Evolutionary conservation across 2,113 vertebrate genomes (phyloP).

Genomic region (Plectropomus leopardus): DNA sequence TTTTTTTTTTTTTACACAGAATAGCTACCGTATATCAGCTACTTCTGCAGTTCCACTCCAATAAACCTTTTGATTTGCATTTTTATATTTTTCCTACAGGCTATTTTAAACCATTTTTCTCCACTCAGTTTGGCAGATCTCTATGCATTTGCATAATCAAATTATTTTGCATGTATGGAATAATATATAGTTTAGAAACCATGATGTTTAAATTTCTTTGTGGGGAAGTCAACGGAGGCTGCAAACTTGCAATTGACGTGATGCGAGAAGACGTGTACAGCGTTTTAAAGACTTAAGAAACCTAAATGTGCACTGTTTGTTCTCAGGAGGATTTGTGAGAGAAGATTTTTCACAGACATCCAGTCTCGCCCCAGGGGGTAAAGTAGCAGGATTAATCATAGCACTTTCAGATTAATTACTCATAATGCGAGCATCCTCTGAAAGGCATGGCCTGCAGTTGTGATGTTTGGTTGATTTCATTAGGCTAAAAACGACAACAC

Average conservation of each 20-base stretch:
- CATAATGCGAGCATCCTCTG: slow-evolving; percentile 85
- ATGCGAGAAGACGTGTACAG: slow-evolving; percentile 61
- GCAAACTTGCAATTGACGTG: slow-evolving; percentile 59
- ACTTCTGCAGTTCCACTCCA: slow-evolving; percentile 35
- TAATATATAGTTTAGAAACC: slow-evolving; percentile 23
- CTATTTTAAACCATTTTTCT: slow-evolving; percentile 34
- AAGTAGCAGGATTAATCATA: slow-evolving; percentile 86
- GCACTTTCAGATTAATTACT: slow-evolving; percentile 89
- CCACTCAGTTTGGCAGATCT: slow-evolving; percentile 42
- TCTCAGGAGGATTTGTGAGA: slow-evolving; percentile 74
- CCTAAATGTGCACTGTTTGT: slow-evolving; percentile 73
- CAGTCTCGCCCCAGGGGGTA: slow-evolving; percentile 77
- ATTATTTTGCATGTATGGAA: slow-evolving; percentile 38
- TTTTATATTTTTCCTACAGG: slow-evolving; percentile 46
- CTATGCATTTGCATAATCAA: slow-evolving; percentile 55
- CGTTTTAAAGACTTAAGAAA: slow-evolving; percentile 67
- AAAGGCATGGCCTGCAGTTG: slow-evolving; percentile 86
- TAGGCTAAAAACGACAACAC: slow-evolving; percentile 84
- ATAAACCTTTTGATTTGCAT: slow-evolving; percentile 56
- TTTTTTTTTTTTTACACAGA: slow-evolving; percentile 2
- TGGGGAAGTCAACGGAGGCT: slow-evolving; percentile 1
- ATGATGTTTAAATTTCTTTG: slow-evolving; percentile 25
- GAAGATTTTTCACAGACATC: slow-evolving; percentile 79
- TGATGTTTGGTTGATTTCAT: slow-evolving; percentile 88
- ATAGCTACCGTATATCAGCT: slow-evolving; percentile 13